A percentile compares a stretch with the other conserved stretches of the same genome.
phyloP scores from a whole-genome alignment of 2,888 invertebrate genomes.

The Eulithis testata region DNA sequence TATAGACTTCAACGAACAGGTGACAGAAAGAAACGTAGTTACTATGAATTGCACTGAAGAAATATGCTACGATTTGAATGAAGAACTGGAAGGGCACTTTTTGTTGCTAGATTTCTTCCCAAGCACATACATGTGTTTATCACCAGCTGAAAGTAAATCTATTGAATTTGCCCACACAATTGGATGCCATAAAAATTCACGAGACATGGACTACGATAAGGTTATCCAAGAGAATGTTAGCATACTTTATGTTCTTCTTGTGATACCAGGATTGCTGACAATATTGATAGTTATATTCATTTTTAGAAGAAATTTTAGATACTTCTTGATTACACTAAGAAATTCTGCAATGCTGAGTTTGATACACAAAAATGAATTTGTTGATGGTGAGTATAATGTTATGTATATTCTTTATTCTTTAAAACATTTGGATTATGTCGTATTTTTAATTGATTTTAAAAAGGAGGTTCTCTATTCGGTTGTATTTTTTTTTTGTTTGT shows the following conservation, averaged over 20 bases:
- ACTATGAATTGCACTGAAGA: slow-evolving; percentile 38
- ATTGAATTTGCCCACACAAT: slow-evolving; percentile 45
- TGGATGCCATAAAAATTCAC: slow-evolving; percentile 47
- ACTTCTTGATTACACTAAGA: slow-evolving; percentile 84
- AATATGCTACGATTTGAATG: slow-evolving; percentile 32
- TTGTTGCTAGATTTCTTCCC: slow-evolving; percentile 58
- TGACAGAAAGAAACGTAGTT: slow-evolving; percentile 47
- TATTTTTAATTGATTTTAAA: too few relatives aligned
- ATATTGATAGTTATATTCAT: slow-evolving; percentile 51
- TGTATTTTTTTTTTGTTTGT: too few relatives aligned
- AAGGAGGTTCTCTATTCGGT: too few relatives aligned
- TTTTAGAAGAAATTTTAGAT: slow-evolving; percentile 82
- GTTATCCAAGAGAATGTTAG: slow-evolving; percentile 40
- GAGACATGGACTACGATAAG: slow-evolving; percentile 44
- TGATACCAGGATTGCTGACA: slow-evolving; percentile 53
- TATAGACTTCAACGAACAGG: slow-evolving; percentile 49
- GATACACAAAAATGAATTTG: slow-evolving; percentile 72
- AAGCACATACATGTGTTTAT: slow-evolving; percentile 55
- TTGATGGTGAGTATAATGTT: slow-evolving; percentile 57
- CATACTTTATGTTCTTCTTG: slow-evolving; percentile 50
- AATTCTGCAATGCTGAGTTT: slow-evolving; percentile 83
- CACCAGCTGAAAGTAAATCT: slow-evolving; percentile 47
- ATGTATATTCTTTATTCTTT: too few relatives aligned
- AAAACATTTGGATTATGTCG: too few relatives aligned
- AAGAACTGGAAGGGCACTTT: slow-evolving; percentile 49